Conservation (phyloP, 35 echinoderm and acorn worm species). For the Ophioderma brevispina region DNA sequence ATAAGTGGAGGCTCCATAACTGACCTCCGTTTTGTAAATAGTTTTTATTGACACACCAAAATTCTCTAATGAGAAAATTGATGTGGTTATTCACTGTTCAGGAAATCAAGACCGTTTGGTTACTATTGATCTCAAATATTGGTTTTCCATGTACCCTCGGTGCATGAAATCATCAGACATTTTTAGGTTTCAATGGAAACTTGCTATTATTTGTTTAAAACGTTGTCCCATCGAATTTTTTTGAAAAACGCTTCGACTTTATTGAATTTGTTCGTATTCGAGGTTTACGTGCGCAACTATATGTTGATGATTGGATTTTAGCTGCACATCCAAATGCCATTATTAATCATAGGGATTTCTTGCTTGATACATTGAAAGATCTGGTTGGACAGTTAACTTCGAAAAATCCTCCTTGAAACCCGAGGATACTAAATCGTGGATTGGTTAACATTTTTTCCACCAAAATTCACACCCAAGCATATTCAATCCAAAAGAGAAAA, state of each 20-base stretch:
- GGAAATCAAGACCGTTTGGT: too few species aligned
- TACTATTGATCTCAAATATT: too few species aligned
- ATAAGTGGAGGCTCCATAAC: too few species aligned
- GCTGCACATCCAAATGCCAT: conserved; percentile 1
- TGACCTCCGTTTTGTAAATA: too few species aligned
- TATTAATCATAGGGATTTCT: background rate
- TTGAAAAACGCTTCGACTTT: background rate
- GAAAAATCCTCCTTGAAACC: background rate
- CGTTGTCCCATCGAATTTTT: conserved; percentile 25
- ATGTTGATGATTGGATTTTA: conserved; percentile 32
- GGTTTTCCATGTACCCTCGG: too few species aligned
- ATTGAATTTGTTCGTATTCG: background rate
- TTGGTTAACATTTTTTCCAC: background rate
- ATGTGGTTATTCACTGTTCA: too few species aligned
- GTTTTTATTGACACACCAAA: too few species aligned
- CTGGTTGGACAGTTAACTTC: background rate
- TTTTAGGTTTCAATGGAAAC: conserved; percentile 9
- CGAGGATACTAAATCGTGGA: background rate
- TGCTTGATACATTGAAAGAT: background rate
- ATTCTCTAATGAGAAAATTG: too few species aligned
- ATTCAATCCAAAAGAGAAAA: background rate
- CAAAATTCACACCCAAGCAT: background rate
- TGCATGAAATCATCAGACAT: too few species aligned
- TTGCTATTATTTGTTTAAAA: conserved; percentile 1
- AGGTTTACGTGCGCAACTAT: background rate